These are phyloP conservation scores for Harpalus rufipes DNA, from an alignment of 2,888 invertebrate genomes.

Conservation along the genomic window DNA sequence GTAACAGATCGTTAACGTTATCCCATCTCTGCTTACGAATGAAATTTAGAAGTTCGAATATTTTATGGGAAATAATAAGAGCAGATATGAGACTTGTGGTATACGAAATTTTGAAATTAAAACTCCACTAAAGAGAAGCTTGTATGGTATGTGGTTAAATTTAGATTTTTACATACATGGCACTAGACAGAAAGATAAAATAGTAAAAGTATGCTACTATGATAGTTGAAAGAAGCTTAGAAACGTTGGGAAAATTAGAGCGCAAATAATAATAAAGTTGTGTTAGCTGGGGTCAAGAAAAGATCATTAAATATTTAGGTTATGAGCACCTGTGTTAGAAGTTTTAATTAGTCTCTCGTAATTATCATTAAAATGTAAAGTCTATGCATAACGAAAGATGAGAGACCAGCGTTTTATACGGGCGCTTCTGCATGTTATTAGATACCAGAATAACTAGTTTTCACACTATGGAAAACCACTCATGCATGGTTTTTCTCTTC, in stretches of 20 bases:
- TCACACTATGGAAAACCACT: constrained; percentile 21
- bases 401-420: constrained; percentile 47
- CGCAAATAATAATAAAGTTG: constrained; percentile 64
- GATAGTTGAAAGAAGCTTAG: neutral
- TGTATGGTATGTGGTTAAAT: too few relatives aligned
- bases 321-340: constrained; percentile 64
- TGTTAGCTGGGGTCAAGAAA: constrained; percentile 60
- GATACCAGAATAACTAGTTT: constrained; percentile 29
- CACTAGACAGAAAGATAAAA: too few relatives aligned
- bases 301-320: constrained; percentile 63
- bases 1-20: too few relatives aligned
- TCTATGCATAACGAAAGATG: constrained; percentile 63
- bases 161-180: too few relatives aligned
- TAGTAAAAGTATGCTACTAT: too few relatives aligned
- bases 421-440: constrained; percentile 45
- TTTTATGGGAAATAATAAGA: too few relatives aligned
- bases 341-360: constrained; percentile 64
- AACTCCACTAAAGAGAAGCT: too few relatives aligned
- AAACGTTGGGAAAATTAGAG: neutral
- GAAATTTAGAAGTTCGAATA: too few relatives aligned
- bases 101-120: too few relatives aligned
- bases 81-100: too few relatives aligned
- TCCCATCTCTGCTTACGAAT: too few relatives aligned
- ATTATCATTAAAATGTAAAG: constrained; percentile 66
- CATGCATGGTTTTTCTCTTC: neutral